Evolutionary conservation across 2,113 vertebrate species (phyloP), one percentile per base, ranked within the genome.

Genomic region (Butastur rufipennis): DNA sequence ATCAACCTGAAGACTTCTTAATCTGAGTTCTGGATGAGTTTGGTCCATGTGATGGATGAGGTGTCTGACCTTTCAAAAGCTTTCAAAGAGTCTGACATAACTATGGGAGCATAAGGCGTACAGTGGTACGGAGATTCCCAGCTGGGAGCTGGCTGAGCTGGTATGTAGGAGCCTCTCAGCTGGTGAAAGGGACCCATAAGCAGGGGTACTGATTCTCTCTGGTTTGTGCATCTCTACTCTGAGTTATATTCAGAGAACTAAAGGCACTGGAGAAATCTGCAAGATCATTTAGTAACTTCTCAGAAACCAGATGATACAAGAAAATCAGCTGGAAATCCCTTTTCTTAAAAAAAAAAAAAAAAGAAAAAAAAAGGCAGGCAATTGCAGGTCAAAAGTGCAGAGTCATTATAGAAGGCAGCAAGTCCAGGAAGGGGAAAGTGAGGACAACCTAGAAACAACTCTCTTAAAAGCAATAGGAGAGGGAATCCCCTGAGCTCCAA

Each of bases 101-200:
- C n/a, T 25, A 0, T 53, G 48, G 71, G 27, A 92, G 7, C 18
- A 58, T 50, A 40, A 0, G 3, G 36, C 1, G 0, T 31, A 10
- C 36, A 40, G 81, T n/a, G 66, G 43, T 13, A 27, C 19, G 38
- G 74, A 82, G 16, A 34, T 29, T 81, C 32, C 43, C 71, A 75
- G 13, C 17, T 0, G 0, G 13, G 38, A 59, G 23, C 43, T 85
- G 70, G 5, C 38, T 86, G 43, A 68, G 31, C 38, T 55, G n/a
- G 16, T 22, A 5, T 3, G 43, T 23, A 40, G 52, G 27, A 81
- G 14, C 27, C 13, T 66, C 31, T 93, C 53, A 43, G 26, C 14
- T 77, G 53, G 38, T 4, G 9, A 43, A 73, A 83, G 16, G 17
- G 27, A 29, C 10, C 10, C 29, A 11, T 9, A 70, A 81, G 4